A percentile compares a stretch with the other conserved stretches of the same genome.
phyloP scores from a whole-genome alignment of 2,888 invertebrate genomes.

The Phyllotreta cruciferae region DNA sequence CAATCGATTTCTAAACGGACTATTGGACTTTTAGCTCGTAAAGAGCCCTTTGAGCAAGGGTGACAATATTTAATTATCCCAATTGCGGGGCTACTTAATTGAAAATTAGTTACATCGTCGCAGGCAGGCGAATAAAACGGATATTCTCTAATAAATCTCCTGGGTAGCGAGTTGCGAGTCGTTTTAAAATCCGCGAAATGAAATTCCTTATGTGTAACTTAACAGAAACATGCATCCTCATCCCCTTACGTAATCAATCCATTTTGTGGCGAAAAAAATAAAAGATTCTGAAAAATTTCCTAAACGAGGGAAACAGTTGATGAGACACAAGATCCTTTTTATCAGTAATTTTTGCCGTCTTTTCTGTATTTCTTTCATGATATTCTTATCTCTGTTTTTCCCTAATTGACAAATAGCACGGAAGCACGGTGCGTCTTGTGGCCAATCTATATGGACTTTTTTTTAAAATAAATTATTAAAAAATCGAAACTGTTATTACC shows the following conservation, averaged over 20 bases:
- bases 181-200: neutral
- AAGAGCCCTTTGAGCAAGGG: conserved; percentile 1
- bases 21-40: conserved; percentile 1
- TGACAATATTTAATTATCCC: conserved; percentile 8
- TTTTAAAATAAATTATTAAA: too few relatives aligned
- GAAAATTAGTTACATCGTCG: neutral
- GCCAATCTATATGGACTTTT: neutral
- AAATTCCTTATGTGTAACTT: conserved; percentile 12
- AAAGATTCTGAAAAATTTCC: conserved; percentile 6
- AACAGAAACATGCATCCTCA: conserved; percentile 9
- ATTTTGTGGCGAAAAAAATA: conserved; percentile 20
- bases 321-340: conserved; percentile 25
- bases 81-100: conserved; percentile 7
- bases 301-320: conserved; percentile 28
- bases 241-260: conserved; percentile 24
- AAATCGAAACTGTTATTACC: too few relatives aligned
- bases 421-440: neutral
- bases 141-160: too few relatives aligned
- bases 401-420: conserved; percentile 31
- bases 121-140: too few relatives aligned
- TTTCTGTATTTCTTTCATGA: conserved; percentile 29
- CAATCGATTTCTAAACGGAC: neutral
- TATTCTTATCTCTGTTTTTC: conserved; percentile 22
- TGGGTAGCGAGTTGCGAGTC: too few relatives aligned
- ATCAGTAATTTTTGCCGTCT: conserved; percentile 29